Evolutionary conservation across 2,888 invertebrate species (phyloP), one percentile per base, ranked within the genome.

Genomic region (Drosophila dives): DNA sequence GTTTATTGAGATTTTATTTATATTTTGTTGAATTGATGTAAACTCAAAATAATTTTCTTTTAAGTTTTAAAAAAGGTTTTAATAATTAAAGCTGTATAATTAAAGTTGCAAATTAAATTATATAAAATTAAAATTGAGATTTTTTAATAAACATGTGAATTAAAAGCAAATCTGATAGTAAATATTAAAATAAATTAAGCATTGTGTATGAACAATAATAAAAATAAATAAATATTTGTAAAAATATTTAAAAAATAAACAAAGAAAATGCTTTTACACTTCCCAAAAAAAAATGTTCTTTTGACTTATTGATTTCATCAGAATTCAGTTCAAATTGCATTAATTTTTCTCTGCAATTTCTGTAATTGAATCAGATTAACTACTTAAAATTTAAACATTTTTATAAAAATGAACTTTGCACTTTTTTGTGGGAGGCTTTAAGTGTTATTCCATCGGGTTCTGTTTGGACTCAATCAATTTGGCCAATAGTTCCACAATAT

Each of bases 381-480:
- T 10, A 10, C 8, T 50, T 11, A n/a, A 50, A 17, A 29, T n/a
- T 10, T 11, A 29, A 17, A 11, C 10, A 1, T 29, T 49, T 49
- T 12, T 7, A 20, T 6, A 12, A 29, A 50, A 17, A 0, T 26
- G 0, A 11, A 50, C 11, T 10, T 50, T 3, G 5, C 6, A 6
- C n/a, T 29, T n/a, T 50, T 23, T 23, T n/a, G n/a, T 1, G 11
- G 11, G 7, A 2, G n/a, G 12, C 38, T 38, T 38, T 29, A 17
- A 36, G 8, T 11, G 0, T 6, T 17, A 26, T 17, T 0, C 17
- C 36, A 26, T 38, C 6, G 23, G 26, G 1, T 26, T 3, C 17
- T 34, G 29, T 42, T 50, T 29, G 48, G 34, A 33, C 29, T 59
- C 60, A 53, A 69, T 77, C 76, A 77, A 65, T 63, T 77, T 64